phyloP scores from a whole-genome alignment of 2,797 vertebrate species.

The Borostomias antarcticus region DNA sequence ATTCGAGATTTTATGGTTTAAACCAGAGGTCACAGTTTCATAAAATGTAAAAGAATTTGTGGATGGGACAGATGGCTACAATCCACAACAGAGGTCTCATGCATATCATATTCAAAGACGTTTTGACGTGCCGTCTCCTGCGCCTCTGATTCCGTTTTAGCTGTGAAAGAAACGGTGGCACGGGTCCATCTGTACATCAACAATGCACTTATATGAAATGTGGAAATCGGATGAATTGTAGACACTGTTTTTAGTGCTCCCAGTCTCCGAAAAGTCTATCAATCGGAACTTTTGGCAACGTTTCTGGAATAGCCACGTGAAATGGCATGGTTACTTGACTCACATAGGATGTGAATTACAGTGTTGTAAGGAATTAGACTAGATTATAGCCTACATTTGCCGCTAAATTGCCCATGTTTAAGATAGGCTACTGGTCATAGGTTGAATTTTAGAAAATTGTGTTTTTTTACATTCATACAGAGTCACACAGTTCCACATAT shows the following conservation, averaged over 20 bases:
- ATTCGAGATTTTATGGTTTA: background rate
- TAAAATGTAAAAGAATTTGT: background rate
- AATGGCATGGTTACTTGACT: too few species aligned
- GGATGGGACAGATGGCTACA: background rate
- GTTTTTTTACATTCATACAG: background rate
- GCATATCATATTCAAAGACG: background rate
- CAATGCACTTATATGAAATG: background rate
- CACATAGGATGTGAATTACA: too few species aligned
- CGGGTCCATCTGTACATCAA: background rate
- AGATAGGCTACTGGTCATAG: too few species aligned
- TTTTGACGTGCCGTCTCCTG: background rate
- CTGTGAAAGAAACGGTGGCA: background rate
- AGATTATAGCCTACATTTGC: too few species aligned
- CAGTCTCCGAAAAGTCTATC: background rate
- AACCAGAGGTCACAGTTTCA: background rate
- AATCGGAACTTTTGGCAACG: slow-evolving; percentile 38
- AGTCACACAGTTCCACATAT: background rate
- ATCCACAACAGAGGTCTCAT: background rate
- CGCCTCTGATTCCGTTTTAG: background rate
- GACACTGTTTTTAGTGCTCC: background rate
- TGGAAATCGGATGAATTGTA: background rate
- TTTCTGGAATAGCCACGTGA: slow-evolving; percentile 74
- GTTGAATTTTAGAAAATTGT: too few species aligned
- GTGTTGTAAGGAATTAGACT: too few species aligned
- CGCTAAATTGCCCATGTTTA: too few species aligned